phyloP scores from a whole-genome alignment of 2,113 vertebrate genomes.

The Gymnobelideus leadbeateri region DNA sequence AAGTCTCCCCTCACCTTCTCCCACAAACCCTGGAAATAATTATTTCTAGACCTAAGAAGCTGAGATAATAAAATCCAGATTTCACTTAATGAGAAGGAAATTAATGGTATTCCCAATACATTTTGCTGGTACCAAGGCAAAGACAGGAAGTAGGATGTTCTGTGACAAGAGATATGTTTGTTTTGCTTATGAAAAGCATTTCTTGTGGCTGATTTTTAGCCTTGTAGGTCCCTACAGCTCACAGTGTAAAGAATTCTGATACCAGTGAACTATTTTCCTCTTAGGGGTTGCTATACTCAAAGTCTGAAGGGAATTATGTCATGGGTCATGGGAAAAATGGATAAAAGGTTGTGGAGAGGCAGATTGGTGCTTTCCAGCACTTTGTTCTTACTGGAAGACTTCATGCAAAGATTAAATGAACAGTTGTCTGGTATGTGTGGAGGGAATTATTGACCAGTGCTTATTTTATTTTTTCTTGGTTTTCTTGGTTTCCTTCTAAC shows the following conservation, averaged over 20 bases:
- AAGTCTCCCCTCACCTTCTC: too few relatives aligned
- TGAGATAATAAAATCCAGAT: constrained; percentile 44
- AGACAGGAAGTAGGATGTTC: constrained; percentile 74
- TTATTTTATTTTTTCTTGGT: too few relatives aligned
- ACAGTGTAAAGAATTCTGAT: background rate
- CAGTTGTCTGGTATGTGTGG: too few relatives aligned
- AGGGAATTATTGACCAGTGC: background rate
- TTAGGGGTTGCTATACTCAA: background rate
- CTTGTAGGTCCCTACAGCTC: background rate
- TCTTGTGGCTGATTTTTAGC: constrained; percentile 56
- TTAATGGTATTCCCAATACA: constrained; percentile 36
- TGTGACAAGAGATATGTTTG: constrained; percentile 55
- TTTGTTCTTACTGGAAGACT: background rate
- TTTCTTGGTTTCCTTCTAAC: too few relatives aligned
- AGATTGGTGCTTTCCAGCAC: background rate
- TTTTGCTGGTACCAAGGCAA: constrained; percentile 44
- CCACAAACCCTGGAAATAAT: background rate
- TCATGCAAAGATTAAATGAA: background rate
- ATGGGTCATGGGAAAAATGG: background rate
- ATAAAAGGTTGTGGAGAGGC: background rate
- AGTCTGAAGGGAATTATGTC: background rate
- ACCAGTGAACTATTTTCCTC: background rate
- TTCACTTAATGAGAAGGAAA: constrained; percentile 62
- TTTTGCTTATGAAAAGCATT: constrained; percentile 8
- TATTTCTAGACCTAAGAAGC: background rate